Evolutionary conservation across 2,113 vertebrate species (phyloP), one percentile per base, ranked within the genome.

Genomic region (Callionymus lyra): DNA sequence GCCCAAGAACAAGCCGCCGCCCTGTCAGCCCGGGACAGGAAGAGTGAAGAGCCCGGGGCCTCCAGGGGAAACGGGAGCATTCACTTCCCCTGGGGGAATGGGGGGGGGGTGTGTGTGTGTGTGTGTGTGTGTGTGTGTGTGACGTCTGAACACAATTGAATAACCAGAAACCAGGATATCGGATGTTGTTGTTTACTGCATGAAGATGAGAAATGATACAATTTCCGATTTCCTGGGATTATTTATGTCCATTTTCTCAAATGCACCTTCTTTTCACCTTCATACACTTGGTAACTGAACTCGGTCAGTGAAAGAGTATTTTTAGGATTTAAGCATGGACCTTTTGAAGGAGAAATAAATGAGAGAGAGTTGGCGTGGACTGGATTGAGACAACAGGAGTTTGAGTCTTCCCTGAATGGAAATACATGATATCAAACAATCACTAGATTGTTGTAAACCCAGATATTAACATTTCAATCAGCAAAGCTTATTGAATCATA

Each of bases 181-280:
- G 16, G 51, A 73, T 73, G 61, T 71, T 63, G 52, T 59, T 36
- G 8, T 50, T 66, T 68, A 60, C 68, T 15, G 51, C 53, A 52
- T 40, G 44, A 47, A 19, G 42, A 65, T 54, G 21, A 58, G 49
- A 31, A 65, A 52, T 48, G 45, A 80, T 69, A 65, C 8, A 10
- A 54, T 75, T 76, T 68, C 62, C 60, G 68, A 66, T 72, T 60
- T 79, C 69, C 68, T 73, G 70, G 21, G 44, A 56, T 57, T 65
- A 65, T 61, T 59, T 69, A 56, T 52, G 53, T 64, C 52, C 18
- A 18, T 13, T 32, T 37, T 35, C 52, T 55, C 58, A 50, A 50
- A 44, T 42, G 42, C 10, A 3, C 35, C 47, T 41, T 45, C 18
- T 27, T 6, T 59, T 59, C 38, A 68, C 58, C 41, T 68, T 44